A percentile compares a stretch with the other conserved stretches of the same genome.
Conservation (phyloP, 2,888 invertebrate species). For the Himalopsyche japonica region DNA sequence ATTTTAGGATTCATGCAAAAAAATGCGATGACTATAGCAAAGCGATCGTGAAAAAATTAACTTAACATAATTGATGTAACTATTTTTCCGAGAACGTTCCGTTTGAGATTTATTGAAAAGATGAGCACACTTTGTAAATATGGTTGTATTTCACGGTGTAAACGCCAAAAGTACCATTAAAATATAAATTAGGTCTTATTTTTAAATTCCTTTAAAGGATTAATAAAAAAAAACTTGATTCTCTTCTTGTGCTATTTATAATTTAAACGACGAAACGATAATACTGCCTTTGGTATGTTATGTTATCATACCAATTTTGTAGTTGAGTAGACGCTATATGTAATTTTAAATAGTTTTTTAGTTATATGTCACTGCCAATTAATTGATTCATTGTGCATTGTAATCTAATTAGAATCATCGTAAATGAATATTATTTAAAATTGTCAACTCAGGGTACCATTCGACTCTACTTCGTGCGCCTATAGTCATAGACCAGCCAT, state of each 20-base stretch:
- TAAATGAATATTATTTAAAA: too few species aligned
- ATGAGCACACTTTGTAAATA: neutral
- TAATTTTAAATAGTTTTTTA: neutral
- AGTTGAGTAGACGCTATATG: neutral
- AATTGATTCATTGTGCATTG: too few species aligned
- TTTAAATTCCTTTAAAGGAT: neutral
- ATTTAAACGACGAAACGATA: neutral
- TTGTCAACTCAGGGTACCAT: too few species aligned
- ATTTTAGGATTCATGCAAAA: too few species aligned
- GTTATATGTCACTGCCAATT: neutral
- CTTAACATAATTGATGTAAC: too few species aligned
- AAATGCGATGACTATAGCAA: too few species aligned
- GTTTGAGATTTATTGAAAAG: neutral
- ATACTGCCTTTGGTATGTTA: constrained; percentile 10
- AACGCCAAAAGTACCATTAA: constrained; percentile 22
- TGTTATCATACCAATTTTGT: neutral
- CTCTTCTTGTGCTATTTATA: neutral
- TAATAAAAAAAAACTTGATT: neutral
- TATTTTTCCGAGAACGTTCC: too few species aligned
- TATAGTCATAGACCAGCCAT: too few species aligned
- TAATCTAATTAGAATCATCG: too few species aligned
- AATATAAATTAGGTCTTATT: neutral
- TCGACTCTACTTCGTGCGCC: too few species aligned
- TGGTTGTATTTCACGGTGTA: constrained; percentile 9
- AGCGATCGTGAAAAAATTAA: too few species aligned